Conservation (phyloP, 2,113 vertebrate species). For the Neolamprologus sp. region DNA sequence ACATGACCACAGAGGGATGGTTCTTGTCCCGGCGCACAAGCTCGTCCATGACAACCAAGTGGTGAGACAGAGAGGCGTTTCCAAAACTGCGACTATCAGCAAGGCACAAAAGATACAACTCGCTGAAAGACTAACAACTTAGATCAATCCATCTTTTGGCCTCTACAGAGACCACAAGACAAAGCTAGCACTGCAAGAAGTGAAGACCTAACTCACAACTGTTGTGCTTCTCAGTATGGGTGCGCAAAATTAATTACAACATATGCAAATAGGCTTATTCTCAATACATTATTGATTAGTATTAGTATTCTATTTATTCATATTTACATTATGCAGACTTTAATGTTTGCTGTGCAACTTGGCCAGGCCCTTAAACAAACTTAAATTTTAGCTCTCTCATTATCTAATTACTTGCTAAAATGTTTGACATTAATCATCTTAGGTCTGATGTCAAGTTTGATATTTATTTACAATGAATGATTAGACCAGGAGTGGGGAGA, state of each 20-base stretch:
- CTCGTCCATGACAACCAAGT: constrained; percentile 90
- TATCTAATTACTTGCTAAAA: neutral
- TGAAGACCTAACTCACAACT: neutral
- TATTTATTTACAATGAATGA: neutral
- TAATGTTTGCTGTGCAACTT: neutral
- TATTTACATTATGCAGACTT: neutral
- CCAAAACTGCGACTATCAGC: constrained; percentile 75
- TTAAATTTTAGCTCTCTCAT: neutral
- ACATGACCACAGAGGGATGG: constrained; percentile 93
- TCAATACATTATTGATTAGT: neutral
- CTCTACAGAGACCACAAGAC: neutral
- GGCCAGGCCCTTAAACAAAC: neutral
- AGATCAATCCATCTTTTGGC: neutral
- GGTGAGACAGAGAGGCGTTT: constrained; percentile 82
- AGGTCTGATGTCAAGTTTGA: neutral
- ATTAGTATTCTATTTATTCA: neutral
- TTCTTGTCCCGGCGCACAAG: constrained; percentile 90
- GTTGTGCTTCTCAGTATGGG: neutral
- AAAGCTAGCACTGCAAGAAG: neutral
- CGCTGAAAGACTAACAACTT: neutral
- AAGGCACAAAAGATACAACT: neutral
- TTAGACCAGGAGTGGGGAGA: neutral
- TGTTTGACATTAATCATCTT: neutral
- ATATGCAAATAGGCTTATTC: neutral
- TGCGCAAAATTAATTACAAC: neutral